A percentile compares a stretch with the other conserved stretches of the same genome.
These are phyloP conservation scores for Scaptomyza flava DNA, from an alignment of 2,888 invertebrate genomes.

Conservation along the genomic window DNA sequence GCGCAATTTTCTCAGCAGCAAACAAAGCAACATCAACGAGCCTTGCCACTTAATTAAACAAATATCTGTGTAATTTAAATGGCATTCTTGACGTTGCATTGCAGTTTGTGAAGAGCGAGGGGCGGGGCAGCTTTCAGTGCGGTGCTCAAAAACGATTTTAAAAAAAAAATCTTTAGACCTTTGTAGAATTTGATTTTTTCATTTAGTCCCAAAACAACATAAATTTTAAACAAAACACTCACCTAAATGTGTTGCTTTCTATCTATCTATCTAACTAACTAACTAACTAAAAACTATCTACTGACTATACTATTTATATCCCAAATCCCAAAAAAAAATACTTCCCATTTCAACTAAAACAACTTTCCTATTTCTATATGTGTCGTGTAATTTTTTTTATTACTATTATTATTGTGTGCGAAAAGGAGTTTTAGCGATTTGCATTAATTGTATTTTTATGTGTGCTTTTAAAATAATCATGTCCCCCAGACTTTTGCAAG, in stretches of 20 bases:
- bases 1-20: constrained; percentile 58
- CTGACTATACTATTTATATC: constrained; percentile 33
- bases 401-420: constrained; percentile 21
- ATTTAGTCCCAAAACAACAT: constrained; percentile 36
- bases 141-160: constrained; percentile 38
- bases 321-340: background rate
- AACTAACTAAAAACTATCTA: constrained; percentile 20
- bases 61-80: constrained; percentile 72
- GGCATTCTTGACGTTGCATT: constrained; percentile 50
- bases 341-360: constrained; percentile 20
- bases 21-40: constrained; percentile 38
- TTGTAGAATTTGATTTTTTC: constrained; percentile 63
- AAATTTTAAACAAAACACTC: constrained; percentile 23
- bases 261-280: constrained; percentile 25
- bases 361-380: constrained; percentile 46
- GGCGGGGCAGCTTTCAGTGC: constrained; percentile 55
- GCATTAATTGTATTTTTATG: constrained; percentile 83
- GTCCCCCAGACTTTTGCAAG: constrained; percentile 85
- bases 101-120: background rate
- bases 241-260: constrained; percentile 70
- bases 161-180: constrained; percentile 40
- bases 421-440: constrained; percentile 78
- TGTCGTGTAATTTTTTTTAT: constrained; percentile 44
- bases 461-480: constrained; percentile 84
- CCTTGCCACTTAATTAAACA: constrained; percentile 68